phyloP scores from a whole-genome alignment of 2,888 invertebrate genomes.

The Philhelius pedissequus region DNA sequence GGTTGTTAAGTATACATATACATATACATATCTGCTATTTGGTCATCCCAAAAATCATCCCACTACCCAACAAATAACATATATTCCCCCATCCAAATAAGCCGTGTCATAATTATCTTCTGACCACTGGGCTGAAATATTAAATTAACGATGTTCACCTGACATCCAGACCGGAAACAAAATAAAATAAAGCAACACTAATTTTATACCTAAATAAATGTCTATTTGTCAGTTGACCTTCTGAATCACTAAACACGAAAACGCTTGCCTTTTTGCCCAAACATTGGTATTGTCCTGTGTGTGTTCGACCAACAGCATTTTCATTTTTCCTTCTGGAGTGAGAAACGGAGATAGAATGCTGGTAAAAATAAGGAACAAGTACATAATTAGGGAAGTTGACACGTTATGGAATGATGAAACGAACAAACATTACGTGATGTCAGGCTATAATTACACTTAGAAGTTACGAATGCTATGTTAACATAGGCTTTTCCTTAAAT shows the following conservation, averaged over 20 bases:
- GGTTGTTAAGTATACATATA: background rate
- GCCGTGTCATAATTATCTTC: slow-evolving; percentile 11
- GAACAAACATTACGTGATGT: slow-evolving; percentile 43
- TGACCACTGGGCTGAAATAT: slow-evolving; percentile 26
- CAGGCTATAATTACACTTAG: slow-evolving; percentile 3
- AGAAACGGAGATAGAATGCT: background rate
- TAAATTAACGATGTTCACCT: slow-evolving; percentile 42
- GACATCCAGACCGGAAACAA: slow-evolving; percentile 28
- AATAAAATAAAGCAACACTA: slow-evolving; percentile 31
- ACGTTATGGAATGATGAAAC: slow-evolving; percentile 30
- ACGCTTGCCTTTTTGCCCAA: background rate
- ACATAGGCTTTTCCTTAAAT: background rate
- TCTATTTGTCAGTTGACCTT: slow-evolving; percentile 29
- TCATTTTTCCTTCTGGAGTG: background rate
- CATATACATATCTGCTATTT: background rate
- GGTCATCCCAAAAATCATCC: background rate
- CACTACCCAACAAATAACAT: background rate
- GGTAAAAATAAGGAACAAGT: slow-evolving; percentile 8
- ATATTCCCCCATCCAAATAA: background rate
- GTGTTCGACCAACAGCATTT: background rate
- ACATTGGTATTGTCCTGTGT: background rate
- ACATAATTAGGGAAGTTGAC: slow-evolving; percentile 25
- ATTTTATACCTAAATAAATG: slow-evolving; percentile 27
- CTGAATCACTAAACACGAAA: slow-evolving; percentile 26
- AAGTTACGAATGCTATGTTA: background rate